phyloP scores from a whole-genome alignment of 1,140 invertebrate genomes.

The Solenopsis fugax region DNA sequence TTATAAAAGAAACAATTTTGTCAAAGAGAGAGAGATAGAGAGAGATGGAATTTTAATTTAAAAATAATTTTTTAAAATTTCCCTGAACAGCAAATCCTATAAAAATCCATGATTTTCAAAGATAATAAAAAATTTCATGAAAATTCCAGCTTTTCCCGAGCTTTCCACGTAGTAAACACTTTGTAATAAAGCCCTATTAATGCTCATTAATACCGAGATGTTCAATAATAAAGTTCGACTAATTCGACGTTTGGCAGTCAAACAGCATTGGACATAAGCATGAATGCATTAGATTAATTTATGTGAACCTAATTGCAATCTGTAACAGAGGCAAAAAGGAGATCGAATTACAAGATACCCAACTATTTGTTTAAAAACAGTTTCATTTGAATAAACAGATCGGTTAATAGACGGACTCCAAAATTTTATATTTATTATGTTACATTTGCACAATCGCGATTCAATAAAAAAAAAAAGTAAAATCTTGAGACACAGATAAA shows the following conservation, averaged over 20 bases:
- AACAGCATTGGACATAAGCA: neutral
- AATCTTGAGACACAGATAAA: neutral
- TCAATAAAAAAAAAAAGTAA: neutral
- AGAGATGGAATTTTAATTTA: no score
- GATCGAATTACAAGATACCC: neutral
- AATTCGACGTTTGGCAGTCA: neutral
- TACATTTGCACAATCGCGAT: neutral
- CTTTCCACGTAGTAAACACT: no score
- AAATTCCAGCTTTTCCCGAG: no score
- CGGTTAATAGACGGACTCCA: neutral
- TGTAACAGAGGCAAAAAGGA: neutral
- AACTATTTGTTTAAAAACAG: neutral
- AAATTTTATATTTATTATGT: neutral
- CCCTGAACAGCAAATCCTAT: no score
- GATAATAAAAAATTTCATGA: no score
- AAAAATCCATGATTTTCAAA: no score
- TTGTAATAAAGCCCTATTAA: constrained; percentile 9
- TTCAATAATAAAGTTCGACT: neutral
- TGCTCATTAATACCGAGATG: constrained; percentile 6
- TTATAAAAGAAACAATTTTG: no score
- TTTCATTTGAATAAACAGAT: neutral
- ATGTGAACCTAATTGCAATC: neutral
- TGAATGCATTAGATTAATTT: neutral
- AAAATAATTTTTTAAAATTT: no score
- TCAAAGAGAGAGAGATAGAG: no score